Conservation (phyloP, 2,888 invertebrate species). For the Meteorus colon region DNA sequence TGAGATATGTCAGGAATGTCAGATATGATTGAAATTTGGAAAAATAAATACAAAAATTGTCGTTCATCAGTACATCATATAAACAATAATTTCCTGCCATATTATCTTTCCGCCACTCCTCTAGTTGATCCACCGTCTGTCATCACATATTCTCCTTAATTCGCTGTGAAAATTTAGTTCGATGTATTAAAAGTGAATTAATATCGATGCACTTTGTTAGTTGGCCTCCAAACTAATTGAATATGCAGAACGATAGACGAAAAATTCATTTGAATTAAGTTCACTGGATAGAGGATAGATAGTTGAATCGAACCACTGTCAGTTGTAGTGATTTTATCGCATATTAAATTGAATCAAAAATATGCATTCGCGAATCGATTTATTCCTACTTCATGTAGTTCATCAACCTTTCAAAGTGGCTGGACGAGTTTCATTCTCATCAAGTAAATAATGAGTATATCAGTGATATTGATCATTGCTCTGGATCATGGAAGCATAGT, state of each 20-base stretch:
- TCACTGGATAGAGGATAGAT: neutral
- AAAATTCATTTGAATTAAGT: too few relatives aligned
- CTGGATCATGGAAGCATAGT: neutral
- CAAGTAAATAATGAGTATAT: neutral
- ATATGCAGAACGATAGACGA: too few relatives aligned
- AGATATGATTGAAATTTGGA: too few relatives aligned
- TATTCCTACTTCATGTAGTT: neutral
- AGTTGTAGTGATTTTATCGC: neutral
- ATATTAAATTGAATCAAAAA: neutral
- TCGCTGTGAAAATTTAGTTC: slow-evolving; percentile 16
- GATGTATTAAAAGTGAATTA: neutral
- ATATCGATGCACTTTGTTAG: neutral
- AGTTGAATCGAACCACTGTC: neutral
- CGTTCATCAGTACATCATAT: too few relatives aligned
- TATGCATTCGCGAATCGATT: neutral
- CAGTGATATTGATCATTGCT: neutral
- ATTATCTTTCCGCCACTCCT: too few relatives aligned
- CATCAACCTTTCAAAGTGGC: neutral
- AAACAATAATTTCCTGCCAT: too few relatives aligned
- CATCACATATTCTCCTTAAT: slow-evolving; percentile 6
- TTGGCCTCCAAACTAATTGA: too few relatives aligned
- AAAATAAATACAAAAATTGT: too few relatives aligned
- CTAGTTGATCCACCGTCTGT: too few relatives aligned
- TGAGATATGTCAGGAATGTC: too few relatives aligned
- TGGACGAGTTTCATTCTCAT: neutral